A percentile compares a stretch with the other conserved stretches of the same genome.
Evolutionary conservation across 2,888 invertebrate genomes (phyloP).

Genomic region (Biston stratarius): DNA sequence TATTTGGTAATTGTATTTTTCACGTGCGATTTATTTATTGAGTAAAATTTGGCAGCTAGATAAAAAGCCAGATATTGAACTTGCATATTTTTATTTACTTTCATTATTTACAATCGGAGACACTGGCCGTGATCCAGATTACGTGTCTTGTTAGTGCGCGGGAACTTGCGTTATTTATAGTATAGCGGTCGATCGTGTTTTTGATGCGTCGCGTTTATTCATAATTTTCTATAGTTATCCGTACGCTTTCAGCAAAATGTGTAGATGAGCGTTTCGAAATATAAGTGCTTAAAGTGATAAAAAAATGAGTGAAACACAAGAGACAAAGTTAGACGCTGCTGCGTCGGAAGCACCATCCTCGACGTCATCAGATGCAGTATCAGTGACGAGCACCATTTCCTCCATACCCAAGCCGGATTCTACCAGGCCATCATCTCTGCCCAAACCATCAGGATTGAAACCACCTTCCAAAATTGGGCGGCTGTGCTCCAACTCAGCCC

Average conservation of each 20-base stretch:
- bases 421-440: conserved; percentile 71
- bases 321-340: conserved; percentile 54
- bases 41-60: conserved; percentile 7
- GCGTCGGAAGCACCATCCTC: conserved; percentile 63
- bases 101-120: conserved; percentile 71
- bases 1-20: not conserved
- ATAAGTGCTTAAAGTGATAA: conserved; percentile 60
- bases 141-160: conserved; percentile 81
- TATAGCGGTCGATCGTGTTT: conserved; percentile 69
- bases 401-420: conserved; percentile 62
- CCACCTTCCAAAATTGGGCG: conserved; percentile 89
- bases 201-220: conserved; percentile 60
- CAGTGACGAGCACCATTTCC: conserved; percentile 68
- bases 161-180: conserved; percentile 84
- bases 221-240: conserved; percentile 51
- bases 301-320: conserved; percentile 75
- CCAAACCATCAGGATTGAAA: conserved; percentile 88
- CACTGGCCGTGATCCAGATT: conserved; percentile 85
- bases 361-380: conserved; percentile 69
- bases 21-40: conserved; percentile 35
- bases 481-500: conserved; percentile 87
- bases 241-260: conserved; percentile 59
- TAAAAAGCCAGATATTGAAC: conserved; percentile 33
- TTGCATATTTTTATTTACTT: conserved; percentile 53
- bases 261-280: conserved; percentile 50